Evolutionary conservation across 2,113 vertebrate genomes (phyloP).

Genomic region (Numenius arquata): DNA sequence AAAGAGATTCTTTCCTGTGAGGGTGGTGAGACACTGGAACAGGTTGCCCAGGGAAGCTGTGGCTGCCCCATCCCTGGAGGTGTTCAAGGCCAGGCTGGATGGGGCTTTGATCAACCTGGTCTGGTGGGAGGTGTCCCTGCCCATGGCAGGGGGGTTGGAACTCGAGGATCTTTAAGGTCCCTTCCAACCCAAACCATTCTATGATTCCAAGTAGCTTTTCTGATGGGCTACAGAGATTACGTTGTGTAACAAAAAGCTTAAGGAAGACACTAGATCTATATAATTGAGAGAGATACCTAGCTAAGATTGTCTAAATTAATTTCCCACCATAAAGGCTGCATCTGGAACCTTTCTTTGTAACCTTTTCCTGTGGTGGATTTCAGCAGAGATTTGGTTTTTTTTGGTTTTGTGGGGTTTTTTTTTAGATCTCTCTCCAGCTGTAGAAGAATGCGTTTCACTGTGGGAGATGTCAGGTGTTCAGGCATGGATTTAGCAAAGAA

Average conservation of each 20-base stretch:
- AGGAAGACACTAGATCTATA: background rate
- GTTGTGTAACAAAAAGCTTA: background rate
- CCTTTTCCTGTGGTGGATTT: background rate
- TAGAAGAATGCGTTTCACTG: background rate
- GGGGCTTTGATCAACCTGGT: too few relatives aligned
- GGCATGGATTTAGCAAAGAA: background rate
- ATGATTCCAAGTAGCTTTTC: background rate
- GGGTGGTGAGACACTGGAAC: too few relatives aligned
- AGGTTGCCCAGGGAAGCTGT: too few relatives aligned
- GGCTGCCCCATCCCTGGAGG: too few relatives aligned
- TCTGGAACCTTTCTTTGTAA: background rate
- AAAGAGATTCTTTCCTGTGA: too few relatives aligned
- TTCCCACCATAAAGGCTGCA: background rate
- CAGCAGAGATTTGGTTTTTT: background rate
- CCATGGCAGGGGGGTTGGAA: too few relatives aligned
- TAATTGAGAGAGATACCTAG: background rate
- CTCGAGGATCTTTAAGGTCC: too few relatives aligned
- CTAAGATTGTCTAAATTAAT: background rate
- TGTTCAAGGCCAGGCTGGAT: too few relatives aligned
- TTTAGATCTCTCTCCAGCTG: background rate
- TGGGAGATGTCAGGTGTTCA: background rate
- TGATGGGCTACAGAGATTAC: background rate
- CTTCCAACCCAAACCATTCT: too few relatives aligned
- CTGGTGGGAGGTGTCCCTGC: too few relatives aligned
- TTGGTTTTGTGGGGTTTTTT: background rate